Conservation (phyloP, 2,888 invertebrate genomes). For the Anoncus sp. region DNA sequence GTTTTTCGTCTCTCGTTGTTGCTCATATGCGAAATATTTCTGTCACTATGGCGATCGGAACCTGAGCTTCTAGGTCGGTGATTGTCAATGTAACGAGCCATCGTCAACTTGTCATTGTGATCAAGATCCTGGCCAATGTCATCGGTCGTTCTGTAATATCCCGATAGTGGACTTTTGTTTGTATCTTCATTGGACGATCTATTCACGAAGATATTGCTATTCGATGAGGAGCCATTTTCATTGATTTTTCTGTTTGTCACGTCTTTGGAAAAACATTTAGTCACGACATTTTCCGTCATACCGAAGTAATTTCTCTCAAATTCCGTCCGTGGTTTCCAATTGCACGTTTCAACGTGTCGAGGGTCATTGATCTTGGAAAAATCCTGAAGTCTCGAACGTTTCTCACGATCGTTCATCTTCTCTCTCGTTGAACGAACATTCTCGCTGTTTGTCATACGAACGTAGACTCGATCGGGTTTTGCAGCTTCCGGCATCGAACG, state of each 20-base stretch:
- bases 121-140: conserved; percentile 17
- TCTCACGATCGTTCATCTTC: conserved; percentile 29
- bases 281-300: conserved; percentile 20
- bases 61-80: conserved; percentile 46
- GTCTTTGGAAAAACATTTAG: neutral
- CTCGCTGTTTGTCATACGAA: conserved; percentile 61
- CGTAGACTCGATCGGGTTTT: conserved; percentile 71
- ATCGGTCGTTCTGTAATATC: conserved; percentile 33
- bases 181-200: neutral
- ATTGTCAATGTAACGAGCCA: neutral
- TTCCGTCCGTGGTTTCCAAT: conserved; percentile 78
- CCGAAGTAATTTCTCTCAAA: conserved; percentile 77
- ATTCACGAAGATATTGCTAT: conserved; percentile 13
- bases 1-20: conserved; percentile 32
- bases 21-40: neutral
- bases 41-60: conserved; percentile 56
- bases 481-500: conserved; percentile 76
- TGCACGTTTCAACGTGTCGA: conserved; percentile 61
- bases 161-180: neutral
- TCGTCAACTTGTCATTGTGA: neutral
- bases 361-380: neutral
- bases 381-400: conserved; percentile 6
- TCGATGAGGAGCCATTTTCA: conserved; percentile 16
- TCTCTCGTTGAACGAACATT: conserved; percentile 35
- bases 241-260: neutral